phyloP scores from a whole-genome alignment of 2,888 invertebrate genomes.

The Pediacus dermestoides region DNA sequence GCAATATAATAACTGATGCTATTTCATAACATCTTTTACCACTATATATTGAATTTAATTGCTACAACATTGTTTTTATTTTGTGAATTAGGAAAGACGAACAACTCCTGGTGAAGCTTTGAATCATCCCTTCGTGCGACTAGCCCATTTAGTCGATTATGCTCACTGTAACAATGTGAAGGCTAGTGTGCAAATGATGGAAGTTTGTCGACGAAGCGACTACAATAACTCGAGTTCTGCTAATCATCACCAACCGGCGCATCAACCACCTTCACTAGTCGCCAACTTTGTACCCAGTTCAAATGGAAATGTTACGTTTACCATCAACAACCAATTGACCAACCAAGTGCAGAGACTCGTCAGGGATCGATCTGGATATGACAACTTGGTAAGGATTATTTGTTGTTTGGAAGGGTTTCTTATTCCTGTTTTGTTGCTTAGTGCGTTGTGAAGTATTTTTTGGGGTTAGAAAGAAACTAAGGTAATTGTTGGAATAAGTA shows the following conservation, averaged over 20 bases:
- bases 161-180: conserved; percentile 96
- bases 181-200: conserved; percentile 98
- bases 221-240: conserved; percentile 45
- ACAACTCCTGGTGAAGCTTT: conserved; percentile 95
- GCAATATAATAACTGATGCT: too few relatives aligned
- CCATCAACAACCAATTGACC: conserved; percentile 85
- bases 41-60: too few relatives aligned
- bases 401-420: conserved; percentile 3
- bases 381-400: conserved; percentile 62
- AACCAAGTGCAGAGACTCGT: conserved; percentile 71
- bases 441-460: too few relatives aligned
- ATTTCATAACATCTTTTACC: conserved; percentile 1
- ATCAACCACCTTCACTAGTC: conserved; percentile 58
- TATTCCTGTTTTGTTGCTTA: neutral
- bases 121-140: conserved; percentile 90
- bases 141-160: conserved; percentile 92
- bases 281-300: conserved; percentile 75
- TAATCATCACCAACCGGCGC: conserved; percentile 53
- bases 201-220: conserved; percentile 64
- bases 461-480: too few relatives aligned
- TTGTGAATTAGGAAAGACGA: conserved; percentile 69
- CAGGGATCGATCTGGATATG: conserved; percentile 72
- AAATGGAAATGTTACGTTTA: conserved; percentile 83
- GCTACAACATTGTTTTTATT: neutral
- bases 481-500: too few relatives aligned